Base-by-base conservation (phyloP, 2,797 vertebrate genomes). In the Falco biarmicus region DNA sequence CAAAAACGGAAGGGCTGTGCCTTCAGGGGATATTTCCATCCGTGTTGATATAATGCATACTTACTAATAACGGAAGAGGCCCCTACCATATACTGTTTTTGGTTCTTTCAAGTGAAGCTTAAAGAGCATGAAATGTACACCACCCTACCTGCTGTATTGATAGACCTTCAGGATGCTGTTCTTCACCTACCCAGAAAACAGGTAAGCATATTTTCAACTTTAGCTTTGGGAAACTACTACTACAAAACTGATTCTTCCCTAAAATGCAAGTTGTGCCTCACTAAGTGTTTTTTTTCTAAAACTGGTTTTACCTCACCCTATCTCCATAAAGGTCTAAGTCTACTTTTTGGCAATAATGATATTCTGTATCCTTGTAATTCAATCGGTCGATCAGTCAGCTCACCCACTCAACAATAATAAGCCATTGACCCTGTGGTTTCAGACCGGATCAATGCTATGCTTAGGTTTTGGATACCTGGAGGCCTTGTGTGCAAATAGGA, bases 351-450 rank as follows among this genome's bases (percentile, higher is more conserved):
- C 71, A 96, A 71, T 94, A 87, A 88, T 92, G 73, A 95, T 96
- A 83, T 91, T 90, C 83, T 87, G 87, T 92, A 93, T 91, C 75
- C 51, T 81, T 83, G 77, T 94, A 96, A 97, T 97, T 92, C 90
- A 96, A 97, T 97, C 89, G 93, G 71, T 73, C 11, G 6, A 80
- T 90, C 85, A 48, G 57, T 90, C 71, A 80, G 87, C 77, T 93
- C 47, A 2, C 92, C 91, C 71, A 75, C 32, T 77, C 88, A 90
- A 91, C 75, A 83, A 65, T 97, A 98, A 97, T 92, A 90, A 96
- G 96, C 95, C 91, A 95, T 96, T 98, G 96, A 97, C 97, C 96
- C 97, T 84, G 85, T 91, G 93, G 84, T 91, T 90, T 95, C 95
- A 95, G 88, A 92, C 68, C 77, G 89, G 96, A 97, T 97, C 97